These are phyloP conservation scores for Propithecus deckenii DNA, from an alignment of 2,797 vertebrate species.

Conservation along the genomic window DNA sequence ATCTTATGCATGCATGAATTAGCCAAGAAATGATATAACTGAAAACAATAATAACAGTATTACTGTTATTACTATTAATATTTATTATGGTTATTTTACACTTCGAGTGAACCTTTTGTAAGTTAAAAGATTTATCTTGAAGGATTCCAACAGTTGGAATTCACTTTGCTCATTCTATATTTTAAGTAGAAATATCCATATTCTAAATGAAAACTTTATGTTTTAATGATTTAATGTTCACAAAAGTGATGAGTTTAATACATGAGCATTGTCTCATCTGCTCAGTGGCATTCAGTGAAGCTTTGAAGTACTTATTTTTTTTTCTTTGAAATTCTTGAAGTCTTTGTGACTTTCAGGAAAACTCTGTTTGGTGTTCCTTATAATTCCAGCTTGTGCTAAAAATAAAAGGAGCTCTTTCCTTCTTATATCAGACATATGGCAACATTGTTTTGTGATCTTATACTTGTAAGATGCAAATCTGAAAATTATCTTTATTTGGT, in stretches of 20 bases:
- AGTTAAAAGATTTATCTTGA: neutral
- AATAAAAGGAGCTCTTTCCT: neutral
- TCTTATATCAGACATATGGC: neutral
- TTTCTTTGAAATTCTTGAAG: neutral
- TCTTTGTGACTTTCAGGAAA: neutral
- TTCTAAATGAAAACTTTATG: too few relatives aligned
- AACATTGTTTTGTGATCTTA: neutral
- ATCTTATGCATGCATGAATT: too few relatives aligned
- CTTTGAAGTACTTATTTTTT: neutral
- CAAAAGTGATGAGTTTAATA: too few relatives aligned
- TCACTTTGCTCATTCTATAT: conserved; percentile 50
- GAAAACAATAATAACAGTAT: too few relatives aligned
- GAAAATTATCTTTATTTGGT: neutral
- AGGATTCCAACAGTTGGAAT: conserved; percentile 2
- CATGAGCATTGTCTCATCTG: too few relatives aligned
- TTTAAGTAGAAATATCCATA: conserved; percentile 57
- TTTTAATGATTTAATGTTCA: too few relatives aligned
- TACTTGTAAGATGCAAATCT: neutral
- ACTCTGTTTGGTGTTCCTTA: neutral
- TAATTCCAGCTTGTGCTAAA: neutral
- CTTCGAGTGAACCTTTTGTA: neutral
- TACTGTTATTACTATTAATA: too few relatives aligned
- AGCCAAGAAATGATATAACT: too few relatives aligned
- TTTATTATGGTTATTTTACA: too few relatives aligned
- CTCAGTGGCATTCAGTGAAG: too few relatives aligned